Conservation (phyloP, 35 echinoderm and acorn worm genomes). For the Patiria miniata region DNA sequence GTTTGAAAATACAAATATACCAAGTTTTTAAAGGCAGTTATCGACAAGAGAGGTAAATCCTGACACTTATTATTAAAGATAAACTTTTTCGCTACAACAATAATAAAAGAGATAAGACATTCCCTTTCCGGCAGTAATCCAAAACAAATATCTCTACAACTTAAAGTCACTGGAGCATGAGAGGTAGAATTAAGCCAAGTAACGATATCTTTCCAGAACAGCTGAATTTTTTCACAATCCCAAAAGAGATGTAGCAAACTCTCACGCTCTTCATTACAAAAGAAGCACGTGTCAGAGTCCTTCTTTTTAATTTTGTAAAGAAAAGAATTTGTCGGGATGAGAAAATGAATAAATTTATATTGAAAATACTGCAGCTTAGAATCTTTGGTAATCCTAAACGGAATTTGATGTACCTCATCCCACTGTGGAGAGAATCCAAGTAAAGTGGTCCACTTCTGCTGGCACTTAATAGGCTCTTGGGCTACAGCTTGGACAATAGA, state of each 20-base stretch:
- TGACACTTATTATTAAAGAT: neutral
- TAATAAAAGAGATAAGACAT: neutral
- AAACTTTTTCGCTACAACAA: neutral
- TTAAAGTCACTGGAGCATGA: neutral
- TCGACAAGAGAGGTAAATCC: too few relatives aligned
- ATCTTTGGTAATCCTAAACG: neutral
- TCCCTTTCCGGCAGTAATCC: neutral
- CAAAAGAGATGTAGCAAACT: neutral
- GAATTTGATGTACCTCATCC: neutral
- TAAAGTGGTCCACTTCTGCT: neutral
- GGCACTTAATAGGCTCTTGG: constrained; percentile 4
- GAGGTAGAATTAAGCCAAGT: neutral
- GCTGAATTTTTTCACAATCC: neutral
- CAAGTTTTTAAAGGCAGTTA: too few relatives aligned
- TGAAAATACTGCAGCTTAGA: constrained; percentile 7
- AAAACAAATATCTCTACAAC: constrained; percentile 5
- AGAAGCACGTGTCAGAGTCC: neutral
- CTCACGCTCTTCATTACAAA: neutral
- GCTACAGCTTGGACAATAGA: neutral
- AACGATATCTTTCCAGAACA: neutral
- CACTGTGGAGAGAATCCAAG: neutral
- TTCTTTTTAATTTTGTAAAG: neutral
- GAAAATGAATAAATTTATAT: neutral
- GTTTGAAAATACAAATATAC: too few relatives aligned
- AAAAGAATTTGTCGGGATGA: neutral